These are phyloP conservation scores for Globodera rostochiensis DNA, from an alignment of 1,140 invertebrate genomes.

Conservation along the genomic window DNA sequence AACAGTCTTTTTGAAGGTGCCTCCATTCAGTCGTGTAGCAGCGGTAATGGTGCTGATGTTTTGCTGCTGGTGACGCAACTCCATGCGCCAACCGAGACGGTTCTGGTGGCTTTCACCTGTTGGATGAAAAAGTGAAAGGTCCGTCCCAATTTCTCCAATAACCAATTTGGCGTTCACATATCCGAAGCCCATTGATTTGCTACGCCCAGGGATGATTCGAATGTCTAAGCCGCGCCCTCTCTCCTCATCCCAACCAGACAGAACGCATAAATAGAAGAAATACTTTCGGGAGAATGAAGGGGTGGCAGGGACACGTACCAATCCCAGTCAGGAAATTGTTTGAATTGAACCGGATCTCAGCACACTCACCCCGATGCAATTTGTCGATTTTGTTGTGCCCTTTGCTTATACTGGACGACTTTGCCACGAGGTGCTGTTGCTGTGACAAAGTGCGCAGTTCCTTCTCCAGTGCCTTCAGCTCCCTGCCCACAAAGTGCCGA, in stretches of 20 bases:
- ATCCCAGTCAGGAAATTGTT: not conserved
- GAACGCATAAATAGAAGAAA: not conserved
- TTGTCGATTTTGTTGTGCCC: not conserved
- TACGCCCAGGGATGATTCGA: no score
- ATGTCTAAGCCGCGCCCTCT: no score
- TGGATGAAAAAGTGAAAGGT: no score
- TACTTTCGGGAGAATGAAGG: not conserved
- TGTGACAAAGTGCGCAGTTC: not conserved
- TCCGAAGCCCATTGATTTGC: no score
- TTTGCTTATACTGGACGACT: not conserved
- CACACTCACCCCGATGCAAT: not conserved
- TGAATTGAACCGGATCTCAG: not conserved
- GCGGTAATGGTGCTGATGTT: not conserved
- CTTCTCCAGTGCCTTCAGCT: conserved; percentile 16
- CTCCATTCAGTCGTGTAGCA: not conserved
- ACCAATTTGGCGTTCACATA: no score
- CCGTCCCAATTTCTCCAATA: no score
- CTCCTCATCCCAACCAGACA: no score
- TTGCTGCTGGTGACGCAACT: not conserved
- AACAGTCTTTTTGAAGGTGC: not conserved
- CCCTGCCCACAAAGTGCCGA: conserved; percentile 24
- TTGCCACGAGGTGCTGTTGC: not conserved
- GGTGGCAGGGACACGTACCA: no score
- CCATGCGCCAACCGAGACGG: not conserved
- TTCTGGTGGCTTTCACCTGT: not conserved